Conservation (phyloP, 2,888 invertebrate genomes). For the Tanaodytes sp. region DNA sequence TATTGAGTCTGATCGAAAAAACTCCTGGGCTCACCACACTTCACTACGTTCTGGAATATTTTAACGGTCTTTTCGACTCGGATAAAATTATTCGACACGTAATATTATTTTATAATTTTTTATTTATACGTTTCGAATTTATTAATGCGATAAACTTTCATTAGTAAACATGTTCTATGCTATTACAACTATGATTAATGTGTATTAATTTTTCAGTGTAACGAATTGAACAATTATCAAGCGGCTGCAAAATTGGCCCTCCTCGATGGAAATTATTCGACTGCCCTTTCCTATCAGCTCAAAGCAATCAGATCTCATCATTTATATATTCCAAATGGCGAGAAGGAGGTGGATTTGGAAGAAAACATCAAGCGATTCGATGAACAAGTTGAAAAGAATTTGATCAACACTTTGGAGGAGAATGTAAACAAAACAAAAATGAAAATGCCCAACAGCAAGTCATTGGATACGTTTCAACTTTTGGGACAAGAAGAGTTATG, state of each 20-base stretch:
- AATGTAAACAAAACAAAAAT: constrained; percentile 63
- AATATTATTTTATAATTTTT: constrained; percentile 1
- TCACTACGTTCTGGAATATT: constrained; percentile 72
- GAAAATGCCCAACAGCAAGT: constrained; percentile 69
- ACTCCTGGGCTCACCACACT: constrained; percentile 68
- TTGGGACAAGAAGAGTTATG: constrained; percentile 70
- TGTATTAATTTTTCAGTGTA: background rate
- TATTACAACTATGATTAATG: no score
- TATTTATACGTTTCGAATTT: no score
- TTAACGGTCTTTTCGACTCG: constrained; percentile 68
- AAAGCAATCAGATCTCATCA: constrained; percentile 57
- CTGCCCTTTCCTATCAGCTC: constrained; percentile 72
- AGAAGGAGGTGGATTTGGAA: constrained; percentile 38
- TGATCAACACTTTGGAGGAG: constrained; percentile 68
- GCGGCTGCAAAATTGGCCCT: constrained; percentile 72
- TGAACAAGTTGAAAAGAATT: constrained; percentile 67
- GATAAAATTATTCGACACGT: constrained; percentile 39
- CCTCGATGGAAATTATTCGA: constrained; percentile 71
- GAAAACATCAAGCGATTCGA: constrained; percentile 67
- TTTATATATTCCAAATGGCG: background rate
- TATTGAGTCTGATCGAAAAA: constrained; percentile 67
- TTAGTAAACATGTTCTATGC: no score
- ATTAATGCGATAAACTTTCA: no score
- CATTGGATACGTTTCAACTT: constrained; percentile 67
- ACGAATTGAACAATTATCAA: no score